Evolutionary conservation across 1,140 invertebrate species (phyloP).

Genomic region (Atta colombica): DNA sequence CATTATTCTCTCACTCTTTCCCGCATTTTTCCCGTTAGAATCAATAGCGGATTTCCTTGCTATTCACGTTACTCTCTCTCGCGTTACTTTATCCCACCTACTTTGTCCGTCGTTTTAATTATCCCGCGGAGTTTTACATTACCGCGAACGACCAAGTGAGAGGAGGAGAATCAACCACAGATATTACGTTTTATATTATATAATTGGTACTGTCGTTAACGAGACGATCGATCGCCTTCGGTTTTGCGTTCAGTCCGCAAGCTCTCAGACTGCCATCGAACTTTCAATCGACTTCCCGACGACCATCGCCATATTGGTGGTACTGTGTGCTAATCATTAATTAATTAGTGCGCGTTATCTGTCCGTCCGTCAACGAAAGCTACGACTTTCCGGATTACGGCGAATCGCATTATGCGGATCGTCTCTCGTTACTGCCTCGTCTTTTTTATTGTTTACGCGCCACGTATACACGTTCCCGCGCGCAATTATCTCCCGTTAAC

Average conservation of each 20-base stretch:
- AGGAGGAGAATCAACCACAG: background rate
- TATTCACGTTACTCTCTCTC: background rate
- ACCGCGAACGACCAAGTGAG: background rate
- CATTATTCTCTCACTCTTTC: background rate
- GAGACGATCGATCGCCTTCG: slow-evolving; percentile 49
- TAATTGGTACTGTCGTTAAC: slow-evolving; percentile 46
- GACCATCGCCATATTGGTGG: slow-evolving; percentile 3
- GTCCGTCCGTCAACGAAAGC: background rate
- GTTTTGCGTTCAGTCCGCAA: background rate
- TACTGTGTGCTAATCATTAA: slow-evolving; percentile 43
- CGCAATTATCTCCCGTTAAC: slow-evolving; percentile 35
- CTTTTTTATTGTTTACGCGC: slow-evolving; percentile 24
- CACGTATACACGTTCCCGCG: background rate
- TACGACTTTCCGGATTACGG: slow-evolving; percentile 33
- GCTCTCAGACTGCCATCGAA: slow-evolving; percentile 7
- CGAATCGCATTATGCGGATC: slow-evolving; percentile 41
- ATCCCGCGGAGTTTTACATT: slow-evolving; percentile 51
- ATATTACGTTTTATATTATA: slow-evolving; percentile 52
- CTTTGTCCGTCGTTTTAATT: slow-evolving; percentile 55
- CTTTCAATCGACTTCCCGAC: slow-evolving; percentile 53
- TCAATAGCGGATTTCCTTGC: slow-evolving; percentile 41
- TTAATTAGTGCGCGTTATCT: slow-evolving; percentile 55
- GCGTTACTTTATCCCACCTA: slow-evolving; percentile 15
- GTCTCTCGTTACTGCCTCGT: background rate
- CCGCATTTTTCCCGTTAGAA: background rate